Percentiles rank a stretch among this genome's conserved stretches.
Conservation (phyloP, 2,888 invertebrate species). For the Timema cristinae region DNA sequence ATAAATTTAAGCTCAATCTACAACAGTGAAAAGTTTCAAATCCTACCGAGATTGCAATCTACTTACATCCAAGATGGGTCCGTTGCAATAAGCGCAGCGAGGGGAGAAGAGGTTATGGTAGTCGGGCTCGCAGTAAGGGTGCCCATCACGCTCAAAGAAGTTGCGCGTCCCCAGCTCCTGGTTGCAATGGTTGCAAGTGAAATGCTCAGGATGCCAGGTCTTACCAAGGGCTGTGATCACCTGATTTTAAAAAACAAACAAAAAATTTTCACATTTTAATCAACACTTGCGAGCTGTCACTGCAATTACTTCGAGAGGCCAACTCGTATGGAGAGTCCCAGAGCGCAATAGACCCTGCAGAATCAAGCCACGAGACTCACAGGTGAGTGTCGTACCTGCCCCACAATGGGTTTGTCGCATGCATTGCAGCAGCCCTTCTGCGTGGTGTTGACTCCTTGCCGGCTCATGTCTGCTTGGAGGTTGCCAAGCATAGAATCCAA, state of each 20-base stretch:
- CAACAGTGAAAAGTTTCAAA: too few relatives aligned
- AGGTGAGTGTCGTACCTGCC: constrained; percentile 59
- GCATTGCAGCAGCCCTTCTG: constrained; percentile 99
- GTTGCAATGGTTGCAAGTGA: constrained; percentile 95
- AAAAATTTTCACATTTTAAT: constrained; percentile 14
- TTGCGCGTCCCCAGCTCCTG: constrained; percentile 95
- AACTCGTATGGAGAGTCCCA: too few relatives aligned
- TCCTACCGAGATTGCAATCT: not conserved
- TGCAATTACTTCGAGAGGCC: too few relatives aligned
- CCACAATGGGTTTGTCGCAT: constrained; percentile 98
- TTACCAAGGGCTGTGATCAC: constrained; percentile 95
- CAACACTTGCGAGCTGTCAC: not conserved
- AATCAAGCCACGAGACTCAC: too few relatives aligned
- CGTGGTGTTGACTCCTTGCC: constrained; percentile 97
- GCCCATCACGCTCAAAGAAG: constrained; percentile 96
- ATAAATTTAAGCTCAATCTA: not conserved
- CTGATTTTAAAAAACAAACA: constrained; percentile 41
- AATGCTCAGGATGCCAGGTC: constrained; percentile 99
- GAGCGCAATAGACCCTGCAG: too few relatives aligned
- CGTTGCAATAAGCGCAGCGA: constrained; percentile 97
- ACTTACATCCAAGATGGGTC: constrained; percentile 95
- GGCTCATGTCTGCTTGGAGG: constrained; percentile 94
- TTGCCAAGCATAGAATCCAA: constrained; percentile 90
- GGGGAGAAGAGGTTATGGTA: constrained; percentile 99
- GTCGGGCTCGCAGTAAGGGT: constrained; percentile 97